A percentile compares a stretch with the other conserved stretches of the same genome.
These are phyloP conservation scores for Melanotus villosus DNA, from an alignment of 2,888 invertebrate genomes.

Conservation along the genomic window DNA sequence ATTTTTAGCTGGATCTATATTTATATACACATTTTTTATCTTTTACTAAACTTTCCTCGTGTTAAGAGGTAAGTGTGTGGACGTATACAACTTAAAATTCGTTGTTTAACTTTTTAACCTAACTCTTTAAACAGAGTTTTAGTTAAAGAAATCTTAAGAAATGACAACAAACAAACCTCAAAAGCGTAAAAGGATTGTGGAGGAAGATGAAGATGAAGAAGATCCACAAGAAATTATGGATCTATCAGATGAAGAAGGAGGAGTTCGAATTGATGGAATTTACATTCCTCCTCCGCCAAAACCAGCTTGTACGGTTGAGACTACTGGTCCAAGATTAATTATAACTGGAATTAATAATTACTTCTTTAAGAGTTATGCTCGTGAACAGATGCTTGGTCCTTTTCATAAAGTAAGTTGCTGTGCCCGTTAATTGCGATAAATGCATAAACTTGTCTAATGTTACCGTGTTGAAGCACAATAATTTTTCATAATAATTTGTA, in stretches of 20 bases:
- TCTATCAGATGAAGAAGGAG: conserved; percentile 76
- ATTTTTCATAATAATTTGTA: conserved; percentile 64
- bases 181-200: conserved; percentile 17
- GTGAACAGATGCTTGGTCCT: conserved; percentile 87
- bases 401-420: conserved; percentile 91
- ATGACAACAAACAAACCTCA: conserved; percentile 13
- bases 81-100: no score
- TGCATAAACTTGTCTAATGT: no score
- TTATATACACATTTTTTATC: no score
- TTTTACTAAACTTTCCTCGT: no score
- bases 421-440: no score
- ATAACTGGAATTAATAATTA: conserved; percentile 92
- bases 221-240: conserved; percentile 51
- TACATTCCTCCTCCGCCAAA: conserved; percentile 86
- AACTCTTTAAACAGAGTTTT: neutral
- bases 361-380: conserved; percentile 98
- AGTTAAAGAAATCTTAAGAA: neutral
- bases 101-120: neutral
- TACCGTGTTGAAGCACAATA: no score
- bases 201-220: conserved; percentile 37
- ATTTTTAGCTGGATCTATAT: no score
- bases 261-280: conserved; percentile 83
- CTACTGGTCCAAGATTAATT: conserved; percentile 87
- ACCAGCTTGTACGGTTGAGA: conserved; percentile 79
- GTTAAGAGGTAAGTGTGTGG: no score